Conservation (phyloP, 92 coral and sea anemone genomes). For the Phenganax stokvisi region DNA sequence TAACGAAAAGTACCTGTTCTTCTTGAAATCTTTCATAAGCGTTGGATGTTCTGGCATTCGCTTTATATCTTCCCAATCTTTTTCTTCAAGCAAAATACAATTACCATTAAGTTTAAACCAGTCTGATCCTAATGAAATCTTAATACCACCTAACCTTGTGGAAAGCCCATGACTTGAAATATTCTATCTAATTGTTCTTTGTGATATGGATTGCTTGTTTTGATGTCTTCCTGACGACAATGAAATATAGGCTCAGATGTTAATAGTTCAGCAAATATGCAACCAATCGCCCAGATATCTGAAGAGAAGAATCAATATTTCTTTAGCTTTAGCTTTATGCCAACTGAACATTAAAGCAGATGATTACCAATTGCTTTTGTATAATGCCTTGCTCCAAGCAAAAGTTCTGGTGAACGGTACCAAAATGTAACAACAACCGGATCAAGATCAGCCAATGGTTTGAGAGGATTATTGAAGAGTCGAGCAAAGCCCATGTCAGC, state of each 20-base stretch:
- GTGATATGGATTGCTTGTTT: conserved; percentile 96
- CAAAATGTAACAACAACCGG: conserved; percentile 98
- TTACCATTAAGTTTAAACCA: not conserved
- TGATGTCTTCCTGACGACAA: conserved; percentile 96
- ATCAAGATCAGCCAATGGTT: conserved; percentile 96
- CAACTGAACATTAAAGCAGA: not conserved
- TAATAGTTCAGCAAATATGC: conserved; percentile 90
- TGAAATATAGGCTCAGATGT: conserved; percentile 98
- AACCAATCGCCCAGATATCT: conserved; percentile 99
- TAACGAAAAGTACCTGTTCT: conserved; percentile 55
- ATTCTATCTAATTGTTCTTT: conserved; percentile 94
- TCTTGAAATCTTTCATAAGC: conserved; percentile 86
- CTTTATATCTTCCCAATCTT: conserved; percentile 95
- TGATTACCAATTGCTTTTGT: conserved; percentile 88
- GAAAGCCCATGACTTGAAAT: conserved; percentile 92
- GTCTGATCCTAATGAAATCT: not conserved
- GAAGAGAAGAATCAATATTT: not conserved
- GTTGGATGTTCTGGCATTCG: conserved; percentile 96
- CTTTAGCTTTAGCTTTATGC: not conserved
- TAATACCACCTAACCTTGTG: conserved; percentile 62
- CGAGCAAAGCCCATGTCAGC: conserved; percentile 99
- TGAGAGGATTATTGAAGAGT: conserved; percentile 86
- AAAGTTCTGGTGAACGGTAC: conserved; percentile 94
- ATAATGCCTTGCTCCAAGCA: conserved; percentile 93
- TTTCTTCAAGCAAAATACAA: conserved; percentile 50